Base-by-base conservation (phyloP, 2,888 invertebrate species). In the Pemphredon lugubris region DNA sequence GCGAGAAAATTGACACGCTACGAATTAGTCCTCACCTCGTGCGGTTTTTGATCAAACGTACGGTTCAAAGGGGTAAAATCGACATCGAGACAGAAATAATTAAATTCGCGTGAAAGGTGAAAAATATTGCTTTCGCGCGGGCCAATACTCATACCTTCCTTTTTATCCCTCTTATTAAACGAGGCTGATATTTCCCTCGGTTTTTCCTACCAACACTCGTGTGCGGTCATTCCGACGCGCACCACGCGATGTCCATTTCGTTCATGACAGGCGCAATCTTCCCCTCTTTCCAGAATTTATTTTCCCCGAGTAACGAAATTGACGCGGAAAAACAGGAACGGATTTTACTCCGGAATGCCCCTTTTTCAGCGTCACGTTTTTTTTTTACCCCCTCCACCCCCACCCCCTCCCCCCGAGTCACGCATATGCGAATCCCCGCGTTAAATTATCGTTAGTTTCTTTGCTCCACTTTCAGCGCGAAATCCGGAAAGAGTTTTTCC, bases 111-210 rank as follows among this genome's bases (percentile, higher is more conserved):
- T 32, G 50, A 13, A 16, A 21, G 60, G 20, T 58, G 44, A 32
- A 79, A 37, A 40, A n/a, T 34, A 63, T 70, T 73, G 73, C 79
- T 80, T 77, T 77, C 75, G 75, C 73, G 77, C 69, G 75, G n/a
- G n/a, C n/a, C n/a, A n/a, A n/a, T n/a, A n/a, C 69, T 59, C 60
- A 53, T 50, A 55, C 58, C 61, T 69, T 67, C 65, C 77, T 74
- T 69, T 74, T 74, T 71, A 44, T n/a, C 51, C 44, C 64, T 60
- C 58, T 71, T 64, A 51, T 65, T 50, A 59, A n/a, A 65, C 60
- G 42, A 74, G 70, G 50, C 68, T 72, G 65, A 78, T 77, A 16
- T 75, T 61, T 72, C 63, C 45, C 57, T 37, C 34, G 44, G 58
- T 44, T 40, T 53, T 54, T 55, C 32, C 37, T 61, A 32, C 60